phyloP scores from a whole-genome alignment of 92 coral and sea anemone species.

The Paragorgia papillata region DNA sequence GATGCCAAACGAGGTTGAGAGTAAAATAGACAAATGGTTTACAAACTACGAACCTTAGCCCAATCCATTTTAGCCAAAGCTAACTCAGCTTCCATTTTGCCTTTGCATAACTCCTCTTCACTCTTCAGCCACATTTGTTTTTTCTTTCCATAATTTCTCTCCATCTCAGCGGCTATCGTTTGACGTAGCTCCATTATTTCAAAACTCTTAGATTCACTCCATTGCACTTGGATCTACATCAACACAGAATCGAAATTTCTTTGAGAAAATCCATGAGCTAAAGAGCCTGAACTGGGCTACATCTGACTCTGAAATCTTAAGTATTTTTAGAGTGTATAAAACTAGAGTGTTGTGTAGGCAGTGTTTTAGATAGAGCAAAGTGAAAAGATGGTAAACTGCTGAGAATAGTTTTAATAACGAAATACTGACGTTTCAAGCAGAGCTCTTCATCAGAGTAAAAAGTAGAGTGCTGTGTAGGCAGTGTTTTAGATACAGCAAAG shows the following conservation, averaged over 20 bases:
- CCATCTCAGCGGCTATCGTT: slow-evolving; percentile 16
- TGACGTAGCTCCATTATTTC: slow-evolving; percentile 30
- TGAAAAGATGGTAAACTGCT: too few species aligned
- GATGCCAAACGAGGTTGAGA: too few species aligned
- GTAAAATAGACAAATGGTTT: too few species aligned
- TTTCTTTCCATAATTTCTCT: slow-evolving; percentile 3
- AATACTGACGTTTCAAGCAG: too few species aligned
- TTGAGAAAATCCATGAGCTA: neutral
- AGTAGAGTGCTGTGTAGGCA: too few species aligned
- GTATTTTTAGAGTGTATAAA: too few species aligned
- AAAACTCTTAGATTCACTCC: slow-evolving; percentile 16
- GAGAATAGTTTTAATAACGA: too few species aligned
- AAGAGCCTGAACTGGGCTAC: neutral
- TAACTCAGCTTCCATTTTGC: slow-evolving; percentile 27
- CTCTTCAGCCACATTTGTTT: slow-evolving; percentile 22
- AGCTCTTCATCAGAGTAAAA: too few species aligned
- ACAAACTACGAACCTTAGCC: slow-evolving; percentile 28
- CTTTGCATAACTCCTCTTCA: slow-evolving; percentile 2
- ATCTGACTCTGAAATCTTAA: too few species aligned
- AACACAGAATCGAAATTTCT: neutral
- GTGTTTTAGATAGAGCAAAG: too few species aligned
- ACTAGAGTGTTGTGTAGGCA: too few species aligned
- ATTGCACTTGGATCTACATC: neutral
- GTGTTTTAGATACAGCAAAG: too few species aligned
- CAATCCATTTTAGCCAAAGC: slow-evolving; percentile 43